Conservation (phyloP, 64 coral and sea anemone genomes). For the Montipora foliosa region DNA sequence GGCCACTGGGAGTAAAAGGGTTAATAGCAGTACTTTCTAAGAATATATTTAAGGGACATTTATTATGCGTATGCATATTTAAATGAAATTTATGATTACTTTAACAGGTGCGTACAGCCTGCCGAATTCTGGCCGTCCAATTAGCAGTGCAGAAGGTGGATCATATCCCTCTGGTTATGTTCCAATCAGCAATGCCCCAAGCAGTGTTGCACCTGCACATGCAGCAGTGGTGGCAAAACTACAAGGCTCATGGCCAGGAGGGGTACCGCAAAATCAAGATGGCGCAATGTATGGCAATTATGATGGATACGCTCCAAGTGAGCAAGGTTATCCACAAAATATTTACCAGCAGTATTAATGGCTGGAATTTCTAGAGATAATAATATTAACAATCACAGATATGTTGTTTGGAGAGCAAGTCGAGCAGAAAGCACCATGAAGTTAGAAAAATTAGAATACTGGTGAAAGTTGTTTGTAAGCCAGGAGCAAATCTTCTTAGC, state of each 20-base stretch:
- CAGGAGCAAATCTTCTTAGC: too few relatives aligned
- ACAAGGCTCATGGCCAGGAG: constrained; percentile 78
- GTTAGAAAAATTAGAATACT: neutral
- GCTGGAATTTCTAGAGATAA: constrained; percentile 14
- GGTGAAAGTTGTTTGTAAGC: neutral
- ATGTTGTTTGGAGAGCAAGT: neutral
- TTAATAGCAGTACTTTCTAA: too few relatives aligned
- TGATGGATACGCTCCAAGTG: constrained; percentile 82
- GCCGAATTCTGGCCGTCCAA: constrained; percentile 78
- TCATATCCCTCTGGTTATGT: constrained; percentile 86
- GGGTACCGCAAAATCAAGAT: constrained; percentile 83
- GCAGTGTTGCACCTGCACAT: constrained; percentile 61
- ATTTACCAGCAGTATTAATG: constrained; percentile 87
- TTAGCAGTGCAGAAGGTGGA: constrained; percentile 60
- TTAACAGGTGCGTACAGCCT: constrained; percentile 81
- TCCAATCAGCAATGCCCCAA: constrained; percentile 82
- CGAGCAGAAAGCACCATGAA: neutral
- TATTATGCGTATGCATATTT: too few relatives aligned
- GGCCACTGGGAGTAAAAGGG: too few relatives aligned
- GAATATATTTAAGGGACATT: too few relatives aligned
- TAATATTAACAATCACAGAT: constrained; percentile 5
- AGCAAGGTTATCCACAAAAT: constrained; percentile 92
- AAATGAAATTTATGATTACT: neutral
- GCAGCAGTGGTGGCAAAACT: constrained; percentile 88
- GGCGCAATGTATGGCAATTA: constrained; percentile 83